phyloP scores from a whole-genome alignment of 2,888 invertebrate genomes.

The Caenorhabditis becei region DNA sequence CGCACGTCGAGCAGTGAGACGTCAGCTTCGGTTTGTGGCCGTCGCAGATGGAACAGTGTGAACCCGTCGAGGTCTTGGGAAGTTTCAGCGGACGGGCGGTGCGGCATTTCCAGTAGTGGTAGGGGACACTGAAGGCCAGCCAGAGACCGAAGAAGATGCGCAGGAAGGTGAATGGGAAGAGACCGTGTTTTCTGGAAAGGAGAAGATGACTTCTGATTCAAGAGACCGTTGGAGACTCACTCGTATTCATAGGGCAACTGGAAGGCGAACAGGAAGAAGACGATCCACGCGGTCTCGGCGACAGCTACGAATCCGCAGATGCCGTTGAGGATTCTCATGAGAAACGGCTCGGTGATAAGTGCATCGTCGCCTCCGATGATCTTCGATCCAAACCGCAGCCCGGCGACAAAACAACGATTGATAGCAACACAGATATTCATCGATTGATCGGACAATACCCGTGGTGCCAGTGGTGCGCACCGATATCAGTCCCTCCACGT shows the following conservation, averaged over 20 bases:
- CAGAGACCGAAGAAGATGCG: constrained; percentile 17
- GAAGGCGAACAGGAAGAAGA: constrained; percentile 17
- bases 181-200: background rate
- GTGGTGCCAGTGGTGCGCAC: too few species aligned
- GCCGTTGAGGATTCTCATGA: constrained; percentile 14
- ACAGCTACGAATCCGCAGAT: constrained; percentile 13
- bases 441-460: background rate
- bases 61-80: background rate
- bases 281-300: constrained; percentile 24
- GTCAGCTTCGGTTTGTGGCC: constrained; percentile 17
- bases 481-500: background rate
- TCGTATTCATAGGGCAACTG: constrained; percentile 35
- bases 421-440: constrained; percentile 41
- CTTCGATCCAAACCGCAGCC: constrained; percentile 7
- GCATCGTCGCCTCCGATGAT: constrained; percentile 6
- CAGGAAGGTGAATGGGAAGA: background rate
- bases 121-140: constrained; percentile 31
- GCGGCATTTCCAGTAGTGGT: constrained; percentile 31
- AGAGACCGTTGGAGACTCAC: background rate
- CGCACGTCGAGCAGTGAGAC: constrained; percentile 32
- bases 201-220: too few species aligned
- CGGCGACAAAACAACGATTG: constrained; percentile 23
- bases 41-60: constrained; percentile 12
- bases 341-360: background rate
- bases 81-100: constrained; percentile 10